phyloP scores from a whole-genome alignment of 2,797 vertebrate species.

The Triplophysa yarkandensis region DNA sequence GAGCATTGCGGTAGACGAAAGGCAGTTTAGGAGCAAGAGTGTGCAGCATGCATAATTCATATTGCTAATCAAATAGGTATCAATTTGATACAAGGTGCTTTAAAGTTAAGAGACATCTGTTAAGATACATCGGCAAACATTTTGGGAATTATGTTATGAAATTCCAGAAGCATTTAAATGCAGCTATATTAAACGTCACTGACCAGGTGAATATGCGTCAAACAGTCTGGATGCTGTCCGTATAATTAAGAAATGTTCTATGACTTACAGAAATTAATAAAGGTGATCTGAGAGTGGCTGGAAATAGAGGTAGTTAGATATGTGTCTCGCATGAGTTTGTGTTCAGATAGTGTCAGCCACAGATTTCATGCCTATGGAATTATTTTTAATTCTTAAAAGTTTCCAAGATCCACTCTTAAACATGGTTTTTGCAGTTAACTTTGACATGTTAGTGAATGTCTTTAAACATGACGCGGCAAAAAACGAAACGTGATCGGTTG shows the following conservation, averaged over 20 bases:
- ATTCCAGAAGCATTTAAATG: conserved; percentile 1
- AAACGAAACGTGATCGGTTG: no score
- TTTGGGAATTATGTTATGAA: background rate
- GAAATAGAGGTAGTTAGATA: conserved; percentile 12
- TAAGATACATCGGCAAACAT: background rate
- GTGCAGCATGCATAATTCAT: background rate
- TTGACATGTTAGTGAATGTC: no score
- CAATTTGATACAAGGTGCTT: background rate
- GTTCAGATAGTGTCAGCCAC: no score
- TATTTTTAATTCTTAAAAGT: no score
- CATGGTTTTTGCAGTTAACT: no score
- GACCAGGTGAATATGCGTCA: conserved; percentile 12
- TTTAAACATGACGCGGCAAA: no score
- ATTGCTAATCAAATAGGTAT: background rate
- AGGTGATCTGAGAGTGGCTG: background rate
- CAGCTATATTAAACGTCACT: background rate
- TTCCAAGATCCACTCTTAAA: no score
- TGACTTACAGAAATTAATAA: conserved; percentile 4
- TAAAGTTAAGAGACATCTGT: background rate
- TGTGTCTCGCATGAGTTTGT: conserved; percentile 8
- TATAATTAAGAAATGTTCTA: conserved; percentile 7
- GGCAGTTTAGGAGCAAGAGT: background rate
- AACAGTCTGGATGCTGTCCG: background rate
- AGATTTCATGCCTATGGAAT: no score
- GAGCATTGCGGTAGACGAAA: background rate